A percentile compares a stretch with the other conserved stretches of the same genome.
Evolutionary conservation across 2,113 vertebrate genomes (phyloP).

Genomic region (Chrysemys picta): DNA sequence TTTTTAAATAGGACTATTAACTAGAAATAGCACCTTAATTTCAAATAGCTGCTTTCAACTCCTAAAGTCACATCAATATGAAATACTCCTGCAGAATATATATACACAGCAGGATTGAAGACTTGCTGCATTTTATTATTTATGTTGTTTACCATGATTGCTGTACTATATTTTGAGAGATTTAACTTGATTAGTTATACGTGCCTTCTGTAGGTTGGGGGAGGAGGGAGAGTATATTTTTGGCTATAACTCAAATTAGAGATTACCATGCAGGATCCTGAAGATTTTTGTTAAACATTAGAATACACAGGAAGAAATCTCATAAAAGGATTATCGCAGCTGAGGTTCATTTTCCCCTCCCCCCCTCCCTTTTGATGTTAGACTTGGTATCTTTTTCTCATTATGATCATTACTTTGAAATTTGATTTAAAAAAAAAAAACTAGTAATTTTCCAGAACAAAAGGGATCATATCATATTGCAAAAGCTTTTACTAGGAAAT

Average conservation of each 20-base stretch:
- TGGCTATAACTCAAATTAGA: background rate
- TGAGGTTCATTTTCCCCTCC: background rate
- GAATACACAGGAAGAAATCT: conserved; percentile 31
- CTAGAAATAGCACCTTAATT: background rate
- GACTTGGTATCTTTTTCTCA: conserved; percentile 48
- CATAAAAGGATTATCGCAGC: background rate
- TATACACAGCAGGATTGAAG: background rate
- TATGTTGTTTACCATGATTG: background rate
- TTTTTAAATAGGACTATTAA: background rate
- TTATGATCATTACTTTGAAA: conserved; percentile 68
- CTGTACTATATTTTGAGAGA: background rate
- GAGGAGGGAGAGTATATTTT: background rate
- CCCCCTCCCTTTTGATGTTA: conserved; percentile 25
- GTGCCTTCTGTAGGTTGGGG: background rate
- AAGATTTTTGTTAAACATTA: conserved; percentile 25
- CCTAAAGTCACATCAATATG: background rate
- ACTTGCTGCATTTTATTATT: background rate
- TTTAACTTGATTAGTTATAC: background rate
- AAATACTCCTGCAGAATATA: background rate
- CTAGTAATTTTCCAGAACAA: conserved; percentile 71
- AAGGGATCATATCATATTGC: conserved; percentile 69
- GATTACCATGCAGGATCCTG: background rate
- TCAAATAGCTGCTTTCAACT: background rate
- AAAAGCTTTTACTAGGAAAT: conserved; percentile 73
- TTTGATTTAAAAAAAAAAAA: background rate